Evolutionary conservation across 2,113 vertebrate genomes (phyloP), one percentile per base, ranked within the genome.

Genomic region (Abramis brama): DNA sequence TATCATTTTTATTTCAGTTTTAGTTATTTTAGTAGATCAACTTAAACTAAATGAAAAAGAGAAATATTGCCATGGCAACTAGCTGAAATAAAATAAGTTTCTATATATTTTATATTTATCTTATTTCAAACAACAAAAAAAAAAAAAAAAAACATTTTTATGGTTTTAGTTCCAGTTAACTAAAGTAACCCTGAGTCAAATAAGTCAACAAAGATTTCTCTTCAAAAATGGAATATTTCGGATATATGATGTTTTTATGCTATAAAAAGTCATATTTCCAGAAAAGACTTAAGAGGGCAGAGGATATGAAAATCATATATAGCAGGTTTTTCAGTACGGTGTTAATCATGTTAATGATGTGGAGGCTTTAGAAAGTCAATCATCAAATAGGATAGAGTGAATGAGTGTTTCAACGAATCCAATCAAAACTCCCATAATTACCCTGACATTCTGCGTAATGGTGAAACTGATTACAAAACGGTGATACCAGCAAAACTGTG

Each of bases 381-480:
- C 2, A 5, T 73, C 36, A n/a, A 43, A 23, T 45, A 11, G 12
- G 36, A 43, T 2, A 6, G 21, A n/a, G 19, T 45, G 23, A 47
- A 74, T 45, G 5, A 73, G 5, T 62, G 36, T 60, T 79, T 27
- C 71, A 84, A 89, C 85, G 89, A 89, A 80, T 84, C 45, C 66
- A 89, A 71, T 86, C 83, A 85, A 86, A 23, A 68, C 74, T 78
- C 2, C 55, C 64, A 88, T 80, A 88, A 86, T 91, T 85, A 77
- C 77, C 86, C 71, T 86, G 86, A 86, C 87, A 88, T 88, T 87
- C 84, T 47, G 33, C 59, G 82, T 90, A 86, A 92, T 90, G 90
- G 91, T 86, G 74, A 77, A 81, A 87, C 82, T 87, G 90, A 92
- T 91, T 91, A 93, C 82, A 21, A 45, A 36, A 74, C 45, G 4